phyloP scores from a whole-genome alignment of 2,888 invertebrate species.

The Spilosoma lubricipeda region DNA sequence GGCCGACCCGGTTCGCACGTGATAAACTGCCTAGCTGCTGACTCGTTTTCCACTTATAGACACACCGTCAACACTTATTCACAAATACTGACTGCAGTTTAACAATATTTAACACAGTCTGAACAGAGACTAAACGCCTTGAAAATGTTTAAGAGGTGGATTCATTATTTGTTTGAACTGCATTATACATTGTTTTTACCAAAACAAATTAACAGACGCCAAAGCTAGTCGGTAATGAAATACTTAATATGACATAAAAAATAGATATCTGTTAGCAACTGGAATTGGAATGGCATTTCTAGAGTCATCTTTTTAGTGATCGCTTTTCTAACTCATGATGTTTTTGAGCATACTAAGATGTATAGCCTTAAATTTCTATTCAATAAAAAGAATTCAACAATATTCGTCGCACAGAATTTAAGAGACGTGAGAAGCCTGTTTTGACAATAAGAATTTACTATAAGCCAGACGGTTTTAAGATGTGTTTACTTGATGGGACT shows the following conservation, averaged over 20 bases:
- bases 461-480: neutral
- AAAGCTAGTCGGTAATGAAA: neutral
- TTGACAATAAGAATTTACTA: neutral
- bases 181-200: neutral
- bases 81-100: constrained; percentile 22
- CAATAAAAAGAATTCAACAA: neutral
- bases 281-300: neutral
- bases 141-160: neutral
- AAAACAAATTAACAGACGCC: neutral
- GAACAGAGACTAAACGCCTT: neutral
- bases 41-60: constrained; percentile 54
- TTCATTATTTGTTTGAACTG: neutral
- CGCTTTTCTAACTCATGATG: neutral
- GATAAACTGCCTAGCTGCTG: constrained; percentile 68
- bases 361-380: neutral
- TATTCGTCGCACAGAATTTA: neutral
- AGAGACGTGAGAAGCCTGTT: neutral
- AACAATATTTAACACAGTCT: constrained; percentile 2
- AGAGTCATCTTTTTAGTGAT: neutral
- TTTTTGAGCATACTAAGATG: too few species aligned
- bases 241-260: neutral
- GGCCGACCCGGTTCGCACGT: constrained; percentile 71
- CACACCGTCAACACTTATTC: constrained; percentile 39
- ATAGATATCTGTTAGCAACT: neutral
- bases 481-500: too few species aligned